These are phyloP conservation scores for Drosophila azteca DNA, from an alignment of 1,140 invertebrate genomes.

Conservation along the genomic window DNA sequence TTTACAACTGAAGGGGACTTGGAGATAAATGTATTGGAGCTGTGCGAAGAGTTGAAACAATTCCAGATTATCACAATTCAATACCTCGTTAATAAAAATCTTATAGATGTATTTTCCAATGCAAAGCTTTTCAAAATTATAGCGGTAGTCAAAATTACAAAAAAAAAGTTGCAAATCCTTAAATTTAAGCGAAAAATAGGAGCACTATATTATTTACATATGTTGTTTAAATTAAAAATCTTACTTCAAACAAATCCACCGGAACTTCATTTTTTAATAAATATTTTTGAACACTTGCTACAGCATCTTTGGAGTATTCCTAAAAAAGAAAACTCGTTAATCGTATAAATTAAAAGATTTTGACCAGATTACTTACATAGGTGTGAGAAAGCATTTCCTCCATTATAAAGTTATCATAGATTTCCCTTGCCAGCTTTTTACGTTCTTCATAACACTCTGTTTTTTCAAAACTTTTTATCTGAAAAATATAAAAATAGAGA, in stretches of 20 bases:
- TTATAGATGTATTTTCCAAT: too few species aligned
- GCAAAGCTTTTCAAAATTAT: too few species aligned
- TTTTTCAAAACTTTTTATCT: conserved; percentile 99
- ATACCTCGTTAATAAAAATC: too few species aligned
- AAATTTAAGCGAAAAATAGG: too few species aligned
- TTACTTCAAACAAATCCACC: conserved; percentile 97
- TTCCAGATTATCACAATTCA: too few species aligned
- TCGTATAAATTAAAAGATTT: conserved; percentile 10
- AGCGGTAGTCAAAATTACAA: too few species aligned
- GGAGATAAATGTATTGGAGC: too few species aligned
- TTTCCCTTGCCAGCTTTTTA: conserved; percentile 96
- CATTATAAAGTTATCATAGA: conserved; percentile 99
- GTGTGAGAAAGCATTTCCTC: conserved; percentile 99
- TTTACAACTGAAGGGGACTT: too few species aligned
- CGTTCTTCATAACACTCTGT: conserved; percentile 98
- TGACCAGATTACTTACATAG: conserved; percentile 89
- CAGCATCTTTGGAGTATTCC: conserved; percentile 98
- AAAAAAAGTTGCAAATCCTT: too few species aligned
- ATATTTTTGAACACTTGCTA: conserved; percentile 98
- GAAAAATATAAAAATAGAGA: conserved; percentile 43
- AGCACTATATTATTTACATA: too few species aligned
- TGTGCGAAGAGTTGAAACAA: too few species aligned
- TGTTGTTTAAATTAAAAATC: conserved; percentile 1
- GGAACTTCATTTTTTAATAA: conserved; percentile 98
- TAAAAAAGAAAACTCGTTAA: conserved; percentile 85